Evolutionary conservation across 2,797 vertebrate species (phyloP).

Genomic region (Gobionotothen gibberifrons): DNA sequence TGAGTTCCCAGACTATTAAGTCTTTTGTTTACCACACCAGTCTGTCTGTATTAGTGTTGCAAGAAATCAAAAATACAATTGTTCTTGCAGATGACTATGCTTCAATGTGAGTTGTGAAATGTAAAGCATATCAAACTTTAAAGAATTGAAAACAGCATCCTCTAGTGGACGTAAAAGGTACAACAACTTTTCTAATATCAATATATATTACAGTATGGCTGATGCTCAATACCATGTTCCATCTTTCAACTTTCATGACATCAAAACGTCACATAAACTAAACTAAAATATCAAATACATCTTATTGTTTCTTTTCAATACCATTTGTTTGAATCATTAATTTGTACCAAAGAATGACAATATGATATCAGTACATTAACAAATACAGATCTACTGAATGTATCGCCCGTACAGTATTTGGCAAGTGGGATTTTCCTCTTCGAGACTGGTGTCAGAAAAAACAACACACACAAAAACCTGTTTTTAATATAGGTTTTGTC

Average conservation of each 20-base stretch:
- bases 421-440: not conserved
- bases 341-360: too few relatives aligned
- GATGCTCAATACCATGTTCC: not conserved
- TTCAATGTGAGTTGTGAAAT: not conserved
- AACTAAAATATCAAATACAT: too few relatives aligned
- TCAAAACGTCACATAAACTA: too few relatives aligned
- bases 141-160: slow-evolving; percentile 30
- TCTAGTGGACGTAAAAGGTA: slow-evolving; percentile 44
- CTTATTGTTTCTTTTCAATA: too few relatives aligned
- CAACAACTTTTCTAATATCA: not conserved
- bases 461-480: not conserved
- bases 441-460: not conserved
- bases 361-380: not conserved
- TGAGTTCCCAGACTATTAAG: not conserved
- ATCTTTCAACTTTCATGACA: too few relatives aligned
- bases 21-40: not conserved
- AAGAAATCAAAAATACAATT: slow-evolving; percentile 2
- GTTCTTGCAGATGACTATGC: not conserved
- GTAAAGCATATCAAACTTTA: too few relatives aligned
- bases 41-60: not conserved
- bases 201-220: not conserved
- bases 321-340: too few relatives aligned
- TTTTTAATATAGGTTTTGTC: not conserved
- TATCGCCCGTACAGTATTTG: not conserved
- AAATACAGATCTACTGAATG: not conserved